These are phyloP conservation scores for Synergus gifuensis DNA, from an alignment of 2,888 invertebrate species.

Conservation along the genomic window DNA sequence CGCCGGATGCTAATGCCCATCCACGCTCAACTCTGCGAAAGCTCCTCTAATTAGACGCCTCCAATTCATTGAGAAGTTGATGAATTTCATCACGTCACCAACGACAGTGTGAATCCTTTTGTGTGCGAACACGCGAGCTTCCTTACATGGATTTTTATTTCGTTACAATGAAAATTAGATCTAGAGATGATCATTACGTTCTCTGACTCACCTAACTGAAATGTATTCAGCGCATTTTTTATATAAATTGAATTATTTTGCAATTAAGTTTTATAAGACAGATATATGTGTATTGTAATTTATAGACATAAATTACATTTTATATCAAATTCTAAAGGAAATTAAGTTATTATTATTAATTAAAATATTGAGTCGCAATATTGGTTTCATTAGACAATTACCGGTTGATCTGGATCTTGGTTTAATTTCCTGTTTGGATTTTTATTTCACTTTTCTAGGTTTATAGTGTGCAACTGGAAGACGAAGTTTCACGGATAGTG, in stretches of 20 bases:
- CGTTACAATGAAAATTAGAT: constrained; percentile 26
- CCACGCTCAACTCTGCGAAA: constrained; percentile 71
- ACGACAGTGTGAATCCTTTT: constrained; percentile 41
- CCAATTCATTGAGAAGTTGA: constrained; percentile 73
- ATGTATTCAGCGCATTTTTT: background rate
- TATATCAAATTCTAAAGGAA: constrained; percentile 10
- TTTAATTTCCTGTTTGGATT: constrained; percentile 37
- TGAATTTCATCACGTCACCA: constrained; percentile 38
- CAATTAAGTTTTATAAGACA: background rate
- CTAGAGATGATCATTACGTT: constrained; percentile 16
- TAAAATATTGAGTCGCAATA: constrained; percentile 18
- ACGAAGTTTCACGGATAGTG: background rate
- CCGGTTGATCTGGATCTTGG: constrained; percentile 24
- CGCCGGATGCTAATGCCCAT: constrained; percentile 76
- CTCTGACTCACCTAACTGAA: background rate
- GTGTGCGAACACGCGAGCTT: constrained; percentile 29
- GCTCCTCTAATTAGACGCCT: constrained; percentile 75
- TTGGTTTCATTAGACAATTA: constrained; percentile 34
- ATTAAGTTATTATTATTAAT: constrained; percentile 18
- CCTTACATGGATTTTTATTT: constrained; percentile 36
- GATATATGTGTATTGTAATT: background rate
- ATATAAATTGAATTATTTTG: background rate
- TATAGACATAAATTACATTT: constrained; percentile 13
- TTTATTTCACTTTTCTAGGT: constrained; percentile 28
- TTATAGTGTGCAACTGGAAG: constrained; percentile 8